Percentiles rank a stretch among this genome's conserved stretches.
Conservation (phyloP, 2,888 invertebrate genomes). For the Taenaris catops region DNA sequence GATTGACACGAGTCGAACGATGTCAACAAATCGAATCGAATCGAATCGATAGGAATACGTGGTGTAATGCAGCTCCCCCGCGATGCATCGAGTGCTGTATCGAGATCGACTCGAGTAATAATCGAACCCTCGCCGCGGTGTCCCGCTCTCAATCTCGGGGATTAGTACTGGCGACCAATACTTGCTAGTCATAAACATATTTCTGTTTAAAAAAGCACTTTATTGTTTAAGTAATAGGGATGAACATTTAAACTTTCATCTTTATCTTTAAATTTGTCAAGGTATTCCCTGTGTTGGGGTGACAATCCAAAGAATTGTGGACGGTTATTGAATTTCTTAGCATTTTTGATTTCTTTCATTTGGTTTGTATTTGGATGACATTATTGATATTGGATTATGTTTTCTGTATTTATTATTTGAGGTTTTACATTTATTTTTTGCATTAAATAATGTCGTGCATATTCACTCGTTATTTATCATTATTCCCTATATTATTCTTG, state of each 20-base stretch:
- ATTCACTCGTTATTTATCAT: too few relatives aligned
- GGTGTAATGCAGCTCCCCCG: conserved; percentile 58
- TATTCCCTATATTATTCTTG: too few relatives aligned
- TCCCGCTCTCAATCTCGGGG: conserved; percentile 66
- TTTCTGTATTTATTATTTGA: conserved; percentile 5
- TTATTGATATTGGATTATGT: conserved; percentile 27
- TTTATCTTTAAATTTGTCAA: conserved; percentile 28
- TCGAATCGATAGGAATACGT: conserved; percentile 23
- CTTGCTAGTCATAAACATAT: conserved; percentile 24
- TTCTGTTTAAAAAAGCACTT: too few relatives aligned
- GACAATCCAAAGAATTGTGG: conserved; percentile 65
- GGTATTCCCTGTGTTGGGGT: conserved; percentile 53
- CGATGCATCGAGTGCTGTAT: conserved; percentile 67
- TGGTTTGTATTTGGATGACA: conserved; percentile 44
- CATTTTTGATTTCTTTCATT: conserved; percentile 66
- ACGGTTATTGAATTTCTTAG: conserved; percentile 73
- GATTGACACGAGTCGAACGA: conserved; percentile 32
- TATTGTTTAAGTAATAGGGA: too few relatives aligned
- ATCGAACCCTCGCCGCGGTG: conserved; percentile 63
- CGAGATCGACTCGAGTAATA: conserved; percentile 65
- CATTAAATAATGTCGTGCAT: too few relatives aligned
- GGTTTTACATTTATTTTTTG: too few relatives aligned
- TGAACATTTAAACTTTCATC: too few relatives aligned
- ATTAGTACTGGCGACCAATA: conserved; percentile 48
- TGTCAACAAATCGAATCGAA: conserved; percentile 48